Evolutionary conservation across 2,888 invertebrate genomes (phyloP), one percentile per base, ranked within the genome.

Genomic region (Branchipolynoe longqiensis): DNA sequence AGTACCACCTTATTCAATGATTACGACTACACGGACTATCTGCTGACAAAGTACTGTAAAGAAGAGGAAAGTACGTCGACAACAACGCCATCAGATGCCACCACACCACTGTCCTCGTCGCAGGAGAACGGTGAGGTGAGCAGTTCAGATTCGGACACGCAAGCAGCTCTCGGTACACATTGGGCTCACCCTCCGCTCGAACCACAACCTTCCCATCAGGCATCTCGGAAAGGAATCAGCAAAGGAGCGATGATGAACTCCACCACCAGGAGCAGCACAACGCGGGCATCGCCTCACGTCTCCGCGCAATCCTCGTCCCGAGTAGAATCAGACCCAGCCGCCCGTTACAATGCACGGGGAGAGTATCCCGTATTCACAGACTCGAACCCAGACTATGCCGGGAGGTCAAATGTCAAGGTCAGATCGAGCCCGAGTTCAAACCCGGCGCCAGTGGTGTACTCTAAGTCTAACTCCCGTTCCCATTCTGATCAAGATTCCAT

Each of bases 1-100:
- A 40, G 28, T 25, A 48, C n/a, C n/a, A n/a, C n/a, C n/a, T n/a
- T 78, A 0, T 78, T 78, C 78, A 78, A 33, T 28, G 78, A 78
- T 48, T 78, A 31, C 28, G 48, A 78, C 78, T 78, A 78, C 31
- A 78, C 78, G 1, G 78, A 78, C 54, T 78, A 78, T 33, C 28
- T 78, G 78, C 31, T 78, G 3, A 0, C 78, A 2, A 78, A 78
- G 22, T 78, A 78, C 28, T 41, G 78, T 3, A 48, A 48, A 18
- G 69, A 69, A 12, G 78, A 78, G 31, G 36, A 73, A 33, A 38
- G 36, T 48, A 41, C 48, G 48, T 48, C 48, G 48, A 48, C 48
- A 48, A n/a, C 48, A 48, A 48, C 48, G 18, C 8, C 48, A 48
- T 12, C 48, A 48, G 18, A 8, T 12, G 18, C 48, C 48, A 12